Evolutionary conservation across 2,888 invertebrate species (phyloP).

Genomic region (Nomada hirtipes): DNA sequence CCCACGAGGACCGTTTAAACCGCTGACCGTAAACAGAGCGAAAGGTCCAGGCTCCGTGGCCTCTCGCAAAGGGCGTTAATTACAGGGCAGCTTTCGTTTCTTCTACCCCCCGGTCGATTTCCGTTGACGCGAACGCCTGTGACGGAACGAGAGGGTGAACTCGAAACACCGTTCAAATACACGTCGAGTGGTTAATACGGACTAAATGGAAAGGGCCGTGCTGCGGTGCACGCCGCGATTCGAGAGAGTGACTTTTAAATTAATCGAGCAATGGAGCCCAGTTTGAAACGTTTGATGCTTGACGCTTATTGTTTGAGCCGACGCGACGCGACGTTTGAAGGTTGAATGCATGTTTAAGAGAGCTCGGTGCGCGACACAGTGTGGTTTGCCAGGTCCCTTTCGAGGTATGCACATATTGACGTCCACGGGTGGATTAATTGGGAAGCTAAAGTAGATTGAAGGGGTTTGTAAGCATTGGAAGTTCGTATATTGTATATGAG

Average conservation of each 20-base stretch:
- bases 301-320: slow-evolving; percentile 15
- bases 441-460: not conserved
- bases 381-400: not conserved
- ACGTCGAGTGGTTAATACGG: slow-evolving; percentile 27
- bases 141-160: slow-evolving; percentile 1
- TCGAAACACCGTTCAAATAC: slow-evolving; percentile 8
- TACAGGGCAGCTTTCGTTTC: slow-evolving; percentile 61
- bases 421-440: not conserved
- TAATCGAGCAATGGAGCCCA: slow-evolving; percentile 12
- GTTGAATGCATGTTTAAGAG: not conserved
- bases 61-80: slow-evolving; percentile 69
- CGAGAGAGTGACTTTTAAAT: slow-evolving; percentile 31
- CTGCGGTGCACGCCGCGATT: not conserved
- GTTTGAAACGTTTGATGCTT: slow-evolving; percentile 24
- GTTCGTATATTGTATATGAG: not conserved
- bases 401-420: not conserved
- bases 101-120: slow-evolving; percentile 58
- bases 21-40: slow-evolving; percentile 72
- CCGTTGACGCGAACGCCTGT: slow-evolving; percentile 56
- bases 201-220: slow-evolving; percentile 40
- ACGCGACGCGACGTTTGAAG: not conserved
- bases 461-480: not conserved
- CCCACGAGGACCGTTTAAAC: slow-evolving; percentile 66
- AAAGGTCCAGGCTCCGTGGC: slow-evolving; percentile 44
- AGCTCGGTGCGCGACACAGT: not conserved